These are phyloP conservation scores for Alosa alosa DNA, from an alignment of 2,113 vertebrate genomes.

Conservation along the genomic window DNA sequence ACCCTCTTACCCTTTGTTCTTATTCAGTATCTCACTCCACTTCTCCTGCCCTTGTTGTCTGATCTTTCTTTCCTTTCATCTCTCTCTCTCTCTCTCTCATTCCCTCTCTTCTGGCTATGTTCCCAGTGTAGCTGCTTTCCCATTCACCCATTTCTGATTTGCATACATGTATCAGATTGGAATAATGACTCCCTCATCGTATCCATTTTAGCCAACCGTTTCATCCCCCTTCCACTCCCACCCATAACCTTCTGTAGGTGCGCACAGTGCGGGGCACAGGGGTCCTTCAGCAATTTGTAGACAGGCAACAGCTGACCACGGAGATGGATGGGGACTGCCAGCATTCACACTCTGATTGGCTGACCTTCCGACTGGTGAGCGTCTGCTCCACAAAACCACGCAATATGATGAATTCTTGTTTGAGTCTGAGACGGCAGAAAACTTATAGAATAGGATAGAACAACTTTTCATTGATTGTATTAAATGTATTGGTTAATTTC, in stretches of 20 bases:
- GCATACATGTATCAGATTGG: background rate
- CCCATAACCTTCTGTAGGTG: constrained; percentile 56
- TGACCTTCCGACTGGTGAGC: constrained; percentile 76
- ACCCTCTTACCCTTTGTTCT: background rate
- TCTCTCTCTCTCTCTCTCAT: background rate
- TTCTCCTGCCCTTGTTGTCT: background rate
- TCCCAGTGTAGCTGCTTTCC: background rate
- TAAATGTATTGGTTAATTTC: background rate
- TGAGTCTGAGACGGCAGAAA: background rate
- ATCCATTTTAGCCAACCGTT: background rate
- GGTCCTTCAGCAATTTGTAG: constrained; percentile 76
- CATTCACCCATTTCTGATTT: background rate
- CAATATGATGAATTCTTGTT: background rate
- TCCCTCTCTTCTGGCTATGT: background rate
- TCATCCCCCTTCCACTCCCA: background rate
- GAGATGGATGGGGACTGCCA: constrained; percentile 75
- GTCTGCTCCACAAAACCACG: background rate
- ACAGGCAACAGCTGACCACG: constrained; percentile 75
- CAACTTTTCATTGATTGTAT: background rate
- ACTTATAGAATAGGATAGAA: background rate
- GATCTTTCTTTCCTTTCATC: background rate
- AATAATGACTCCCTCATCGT: background rate
- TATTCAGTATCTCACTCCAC: background rate
- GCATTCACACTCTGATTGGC: constrained; percentile 77
- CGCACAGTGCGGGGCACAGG: constrained; percentile 65